These are phyloP conservation scores for Lepisosteus osseus DNA, from an alignment of 2,113 vertebrate genomes.

Conservation along the genomic window DNA sequence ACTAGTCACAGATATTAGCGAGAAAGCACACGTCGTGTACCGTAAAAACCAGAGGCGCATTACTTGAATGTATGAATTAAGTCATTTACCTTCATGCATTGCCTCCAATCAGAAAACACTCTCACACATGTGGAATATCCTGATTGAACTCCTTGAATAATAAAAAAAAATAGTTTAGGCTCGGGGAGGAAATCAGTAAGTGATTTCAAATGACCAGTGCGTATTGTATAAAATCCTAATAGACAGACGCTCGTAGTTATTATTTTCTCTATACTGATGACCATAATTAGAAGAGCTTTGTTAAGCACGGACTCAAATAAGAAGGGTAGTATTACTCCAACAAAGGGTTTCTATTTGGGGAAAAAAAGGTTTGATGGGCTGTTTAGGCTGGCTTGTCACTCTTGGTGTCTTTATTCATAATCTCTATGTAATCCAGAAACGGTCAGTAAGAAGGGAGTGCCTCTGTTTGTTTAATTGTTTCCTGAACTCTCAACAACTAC, in stretches of 20 bases:
- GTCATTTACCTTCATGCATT: background rate
- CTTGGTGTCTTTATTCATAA: constrained; percentile 77
- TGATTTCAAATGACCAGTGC: constrained; percentile 8
- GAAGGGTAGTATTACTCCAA: background rate
- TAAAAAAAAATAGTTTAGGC: background rate
- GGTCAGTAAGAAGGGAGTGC: constrained; percentile 62
- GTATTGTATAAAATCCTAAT: background rate
- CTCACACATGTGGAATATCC: constrained; percentile 2
- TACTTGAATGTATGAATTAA: background rate
- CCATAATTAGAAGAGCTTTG: constrained; percentile 18
- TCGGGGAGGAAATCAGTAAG: background rate
- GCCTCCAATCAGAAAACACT: constrained; percentile 11
- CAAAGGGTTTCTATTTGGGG: constrained; percentile 5
- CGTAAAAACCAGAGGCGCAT: background rate
- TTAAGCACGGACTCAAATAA: background rate
- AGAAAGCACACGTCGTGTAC: too few relatives aligned
- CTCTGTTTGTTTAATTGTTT: constrained; percentile 73
- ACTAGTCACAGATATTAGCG: too few relatives aligned
- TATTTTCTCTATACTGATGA: constrained; percentile 7
- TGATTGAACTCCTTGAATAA: background rate
- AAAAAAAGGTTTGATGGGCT: constrained; percentile 31
- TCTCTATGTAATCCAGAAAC: constrained; percentile 70
- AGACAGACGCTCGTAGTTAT: background rate
- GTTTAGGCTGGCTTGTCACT: constrained; percentile 58
- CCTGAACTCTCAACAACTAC: constrained; percentile 66